Evolutionary conservation across 1,140 invertebrate species (phyloP).

Genomic region (Musca domestica): DNA sequence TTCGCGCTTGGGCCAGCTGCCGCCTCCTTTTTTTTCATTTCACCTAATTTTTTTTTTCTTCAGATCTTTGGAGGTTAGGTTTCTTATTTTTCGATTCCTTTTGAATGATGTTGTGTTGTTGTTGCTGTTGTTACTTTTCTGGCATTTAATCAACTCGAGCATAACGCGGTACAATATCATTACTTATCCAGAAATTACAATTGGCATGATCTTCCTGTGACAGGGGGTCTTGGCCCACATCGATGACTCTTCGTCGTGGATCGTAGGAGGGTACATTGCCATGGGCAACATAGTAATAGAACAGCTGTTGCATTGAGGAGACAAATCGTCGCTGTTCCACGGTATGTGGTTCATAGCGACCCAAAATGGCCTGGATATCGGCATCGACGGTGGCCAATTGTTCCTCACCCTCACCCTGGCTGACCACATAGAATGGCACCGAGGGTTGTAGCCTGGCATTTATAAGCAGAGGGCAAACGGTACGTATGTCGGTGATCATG

Average conservation of each 20-base stretch:
- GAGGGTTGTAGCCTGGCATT: conserved; percentile 60
- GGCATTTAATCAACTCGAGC: conserved; percentile 56
- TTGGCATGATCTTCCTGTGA: conserved; percentile 63
- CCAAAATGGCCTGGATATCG: conserved; percentile 75
- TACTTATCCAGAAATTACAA: conserved; percentile 73
- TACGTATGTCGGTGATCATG: conserved; percentile 76
- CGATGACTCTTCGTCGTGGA: conserved; percentile 59
- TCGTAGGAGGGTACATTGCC: conserved; percentile 63
- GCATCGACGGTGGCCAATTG: conserved; percentile 63
- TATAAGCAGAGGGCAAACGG: conserved; percentile 72
- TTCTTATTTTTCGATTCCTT: no score
- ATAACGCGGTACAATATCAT: conserved; percentile 70
- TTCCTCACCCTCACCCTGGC: conserved; percentile 59
- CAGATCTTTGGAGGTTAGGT: not conserved
- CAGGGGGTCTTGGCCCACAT: conserved; percentile 68
- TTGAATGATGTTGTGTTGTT: no score
- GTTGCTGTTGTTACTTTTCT: no score
- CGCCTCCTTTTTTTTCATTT: no score
- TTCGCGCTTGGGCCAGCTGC: no score
- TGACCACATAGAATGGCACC: conserved; percentile 73
- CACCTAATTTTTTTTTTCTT: no score
- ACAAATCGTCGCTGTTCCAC: conserved; percentile 71
- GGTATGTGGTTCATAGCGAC: conserved; percentile 68
- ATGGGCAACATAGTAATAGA: conserved; percentile 76
- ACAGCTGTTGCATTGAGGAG: conserved; percentile 75